These are phyloP conservation scores for Ametastegia equiseti DNA, from an alignment of 2,888 invertebrate species.

Conservation along the genomic window DNA sequence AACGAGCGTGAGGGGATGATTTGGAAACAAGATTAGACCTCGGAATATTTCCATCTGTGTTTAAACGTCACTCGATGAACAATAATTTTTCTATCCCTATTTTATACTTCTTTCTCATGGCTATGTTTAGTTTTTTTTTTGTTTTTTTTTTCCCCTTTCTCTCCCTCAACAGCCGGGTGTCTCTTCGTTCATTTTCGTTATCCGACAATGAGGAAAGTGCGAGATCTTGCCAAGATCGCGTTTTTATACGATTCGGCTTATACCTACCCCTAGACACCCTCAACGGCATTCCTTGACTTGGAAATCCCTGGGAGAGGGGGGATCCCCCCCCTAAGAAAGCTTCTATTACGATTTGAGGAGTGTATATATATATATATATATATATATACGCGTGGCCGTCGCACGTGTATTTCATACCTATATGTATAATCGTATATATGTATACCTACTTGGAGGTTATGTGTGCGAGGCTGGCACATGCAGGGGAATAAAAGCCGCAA, in stretches of 20 bases:
- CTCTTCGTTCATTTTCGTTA: neutral
- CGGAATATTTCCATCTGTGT: neutral
- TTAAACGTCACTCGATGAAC: neutral
- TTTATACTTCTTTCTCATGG: neutral
- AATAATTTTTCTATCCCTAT: neutral
- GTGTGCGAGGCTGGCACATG: neutral
- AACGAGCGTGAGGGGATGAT: neutral
- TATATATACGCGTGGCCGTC: neutral
- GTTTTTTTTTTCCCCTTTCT: neutral
- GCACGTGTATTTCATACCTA: neutral
- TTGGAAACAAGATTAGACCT: neutral
- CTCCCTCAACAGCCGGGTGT: neutral
- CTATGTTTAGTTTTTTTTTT: neutral
- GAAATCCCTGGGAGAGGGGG: neutral
- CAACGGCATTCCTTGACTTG: neutral
- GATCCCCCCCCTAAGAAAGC: slow-evolving; percentile 3
- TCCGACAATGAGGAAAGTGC: neutral
- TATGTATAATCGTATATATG: neutral
- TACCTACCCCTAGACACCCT: neutral
- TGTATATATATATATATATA: too few species aligned
- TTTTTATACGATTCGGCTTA: slow-evolving; percentile 2
- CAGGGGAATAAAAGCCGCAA: slow-evolving; percentile 45
- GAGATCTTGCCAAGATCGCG: neutral
- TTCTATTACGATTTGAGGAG: slow-evolving; percentile 2
- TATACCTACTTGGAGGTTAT: neutral